phyloP scores from a whole-genome alignment of 2,888 invertebrate genomes.

The Hirtodrosophila duncani region DNA sequence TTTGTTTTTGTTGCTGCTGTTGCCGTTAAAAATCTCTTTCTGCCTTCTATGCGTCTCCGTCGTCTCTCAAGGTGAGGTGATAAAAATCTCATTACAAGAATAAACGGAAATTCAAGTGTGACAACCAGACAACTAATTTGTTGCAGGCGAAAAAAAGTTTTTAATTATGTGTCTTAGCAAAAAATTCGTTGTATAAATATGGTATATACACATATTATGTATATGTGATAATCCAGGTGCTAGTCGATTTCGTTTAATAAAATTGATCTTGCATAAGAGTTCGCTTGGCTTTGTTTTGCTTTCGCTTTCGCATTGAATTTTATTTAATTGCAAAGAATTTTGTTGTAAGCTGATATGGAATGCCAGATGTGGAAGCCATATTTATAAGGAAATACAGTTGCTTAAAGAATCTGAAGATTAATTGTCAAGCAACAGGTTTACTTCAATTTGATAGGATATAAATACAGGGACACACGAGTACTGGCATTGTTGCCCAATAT shows the following conservation, averaged over 20 bases:
- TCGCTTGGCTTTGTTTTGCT: conserved; percentile 17
- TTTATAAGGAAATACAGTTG: neutral
- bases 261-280: conserved; percentile 43
- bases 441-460: neutral
- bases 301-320: conserved; percentile 10
- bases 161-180: conserved; percentile 20
- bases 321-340: conserved; percentile 18
- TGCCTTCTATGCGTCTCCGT: conserved; percentile 21
- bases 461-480: neutral
- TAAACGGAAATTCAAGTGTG: neutral
- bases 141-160: conserved; percentile 9
- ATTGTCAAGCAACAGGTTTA: conserved; percentile 5
- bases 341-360: neutral
- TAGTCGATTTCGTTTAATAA: conserved; percentile 17
- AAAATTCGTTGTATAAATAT: conserved; percentile 2
- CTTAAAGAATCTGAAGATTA: neutral
- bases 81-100: conserved; percentile 38
- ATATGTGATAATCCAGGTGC: neutral
- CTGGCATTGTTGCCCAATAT: too few species aligned
- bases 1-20: conserved; percentile 16
- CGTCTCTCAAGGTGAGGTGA: conserved; percentile 40
- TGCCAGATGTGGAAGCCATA: neutral
- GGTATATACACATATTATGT: neutral
- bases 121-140: conserved; percentile 19
- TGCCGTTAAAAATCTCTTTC: neutral